Percentiles rank a stretch among this genome's conserved stretches.
These are phyloP conservation scores for Lepus townsendii DNA, from an alignment of 2,797 vertebrate genomes.

Conservation along the genomic window DNA sequence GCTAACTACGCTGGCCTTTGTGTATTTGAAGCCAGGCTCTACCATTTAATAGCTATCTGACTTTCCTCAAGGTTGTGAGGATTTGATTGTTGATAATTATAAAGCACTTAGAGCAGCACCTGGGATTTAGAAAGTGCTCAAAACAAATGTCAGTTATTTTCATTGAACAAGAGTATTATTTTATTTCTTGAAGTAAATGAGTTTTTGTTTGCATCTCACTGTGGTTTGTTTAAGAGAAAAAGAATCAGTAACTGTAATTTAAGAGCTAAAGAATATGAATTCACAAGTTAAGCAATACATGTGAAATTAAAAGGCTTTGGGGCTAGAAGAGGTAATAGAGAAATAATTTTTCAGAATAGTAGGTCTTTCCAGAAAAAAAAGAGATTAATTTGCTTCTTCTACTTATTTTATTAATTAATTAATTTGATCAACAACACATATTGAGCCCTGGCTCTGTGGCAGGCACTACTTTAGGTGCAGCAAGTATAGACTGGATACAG, in stretches of 20 bases:
- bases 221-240: slow-evolving; percentile 25
- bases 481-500: neutral
- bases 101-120: neutral
- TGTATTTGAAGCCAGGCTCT: neutral
- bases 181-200: slow-evolving; percentile 52
- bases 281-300: neutral
- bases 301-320: neutral
- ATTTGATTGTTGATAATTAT: neutral
- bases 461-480: neutral
- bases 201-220: neutral
- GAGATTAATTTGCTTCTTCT: neutral
- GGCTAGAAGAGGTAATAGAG: neutral
- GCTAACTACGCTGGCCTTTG: neutral
- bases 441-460: neutral
- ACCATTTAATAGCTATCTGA: neutral
- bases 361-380: slow-evolving; percentile 11
- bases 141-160: slow-evolving; percentile 37
- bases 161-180: neutral
- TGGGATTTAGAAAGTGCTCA: neutral
- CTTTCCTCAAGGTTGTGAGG: neutral
- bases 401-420: neutral
- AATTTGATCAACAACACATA: neutral
- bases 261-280: slow-evolving; percentile 3
- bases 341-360: neutral
- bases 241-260: neutral